Conservation (phyloP, 35 echinoderm and acorn worm genomes). For the Apostichopus japonicus region DNA sequence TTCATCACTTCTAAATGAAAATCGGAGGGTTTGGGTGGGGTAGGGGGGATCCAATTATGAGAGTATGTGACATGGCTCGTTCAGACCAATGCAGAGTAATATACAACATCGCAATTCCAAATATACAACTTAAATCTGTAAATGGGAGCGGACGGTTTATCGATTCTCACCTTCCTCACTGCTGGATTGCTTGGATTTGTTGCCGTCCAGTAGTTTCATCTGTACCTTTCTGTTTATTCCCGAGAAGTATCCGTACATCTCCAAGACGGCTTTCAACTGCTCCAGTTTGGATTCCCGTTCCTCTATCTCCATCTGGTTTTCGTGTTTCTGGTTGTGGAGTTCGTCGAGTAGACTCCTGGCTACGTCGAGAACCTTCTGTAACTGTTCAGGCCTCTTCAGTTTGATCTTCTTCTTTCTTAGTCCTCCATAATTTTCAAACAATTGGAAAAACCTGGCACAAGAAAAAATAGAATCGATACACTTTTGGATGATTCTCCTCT, state of each 20-base stretch:
- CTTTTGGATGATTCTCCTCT: too few relatives aligned
- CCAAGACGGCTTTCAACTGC: conserved; percentile 91
- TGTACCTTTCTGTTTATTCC: conserved; percentile 99
- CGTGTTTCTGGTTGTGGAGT: conserved; percentile 76
- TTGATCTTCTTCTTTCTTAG: conserved; percentile 88
- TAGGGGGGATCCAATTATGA: too few relatives aligned
- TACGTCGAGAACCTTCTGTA: conserved; percentile 97
- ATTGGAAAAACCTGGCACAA: conserved; percentile 79
- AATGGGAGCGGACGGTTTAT: too few relatives aligned
- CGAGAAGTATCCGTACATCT: conserved; percentile 99
- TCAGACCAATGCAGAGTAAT: too few relatives aligned
- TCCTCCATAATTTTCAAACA: conserved; percentile 94
- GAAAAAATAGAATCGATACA: neutral
- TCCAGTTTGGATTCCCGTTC: conserved; percentile 91
- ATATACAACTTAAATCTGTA: too few relatives aligned
- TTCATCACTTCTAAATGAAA: too few relatives aligned
- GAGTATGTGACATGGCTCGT: too few relatives aligned
- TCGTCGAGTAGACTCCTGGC: conserved; percentile 86
- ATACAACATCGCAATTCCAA: too few relatives aligned
- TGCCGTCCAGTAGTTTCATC: conserved; percentile 83
- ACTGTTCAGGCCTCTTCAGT: conserved; percentile 89
- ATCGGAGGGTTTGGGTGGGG: too few relatives aligned
- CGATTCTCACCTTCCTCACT: conserved; percentile 91
- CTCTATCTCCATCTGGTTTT: conserved; percentile 80
- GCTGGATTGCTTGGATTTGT: conserved; percentile 86